Percentiles rank a stretch among this genome's conserved stretches.
These are phyloP conservation scores for Melanargia galathea DNA, from an alignment of 2,888 invertebrate genomes.

Conservation along the genomic window DNA sequence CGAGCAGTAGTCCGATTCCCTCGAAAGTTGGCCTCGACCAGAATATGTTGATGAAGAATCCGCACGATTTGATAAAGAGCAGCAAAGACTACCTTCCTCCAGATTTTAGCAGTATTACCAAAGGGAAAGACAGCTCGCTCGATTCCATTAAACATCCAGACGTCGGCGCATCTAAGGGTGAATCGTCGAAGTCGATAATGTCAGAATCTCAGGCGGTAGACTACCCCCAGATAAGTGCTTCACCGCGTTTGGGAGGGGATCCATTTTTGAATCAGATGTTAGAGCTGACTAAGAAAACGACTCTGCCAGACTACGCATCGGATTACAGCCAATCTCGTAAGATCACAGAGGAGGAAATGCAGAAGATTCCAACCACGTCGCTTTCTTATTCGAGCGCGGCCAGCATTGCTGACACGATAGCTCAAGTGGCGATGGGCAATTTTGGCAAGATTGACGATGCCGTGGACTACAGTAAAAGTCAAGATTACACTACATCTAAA, in stretches of 20 bases:
- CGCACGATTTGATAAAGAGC: constrained; percentile 69
- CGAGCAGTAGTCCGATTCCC: constrained; percentile 80
- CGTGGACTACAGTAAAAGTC: constrained; percentile 69
- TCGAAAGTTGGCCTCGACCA: constrained; percentile 73
- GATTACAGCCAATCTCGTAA: constrained; percentile 82
- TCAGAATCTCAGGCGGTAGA: constrained; percentile 68
- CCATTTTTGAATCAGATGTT: constrained; percentile 80
- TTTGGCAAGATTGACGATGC: constrained; percentile 71
- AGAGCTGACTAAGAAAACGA: constrained; percentile 78
- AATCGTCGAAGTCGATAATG: constrained; percentile 63
- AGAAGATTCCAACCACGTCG: constrained; percentile 74
- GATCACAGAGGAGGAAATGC: constrained; percentile 78
- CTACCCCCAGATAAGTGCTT: constrained; percentile 63
- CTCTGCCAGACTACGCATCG: constrained; percentile 75
- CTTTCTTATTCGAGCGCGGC: constrained; percentile 69
- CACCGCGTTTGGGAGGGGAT: constrained; percentile 71
- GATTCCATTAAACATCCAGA: constrained; percentile 71
- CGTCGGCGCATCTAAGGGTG: constrained; percentile 76
- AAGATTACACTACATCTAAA: constrained; percentile 66
- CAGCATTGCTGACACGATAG: constrained; percentile 70
- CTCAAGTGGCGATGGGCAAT: constrained; percentile 72
- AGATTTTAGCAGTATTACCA: constrained; percentile 79
- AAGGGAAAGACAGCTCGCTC: constrained; percentile 76
- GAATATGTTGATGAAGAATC: constrained; percentile 71
- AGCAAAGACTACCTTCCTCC: constrained; percentile 78